Base-by-base conservation (phyloP, 2,113 vertebrate genomes). In the Chaetops frenatus region DNA sequence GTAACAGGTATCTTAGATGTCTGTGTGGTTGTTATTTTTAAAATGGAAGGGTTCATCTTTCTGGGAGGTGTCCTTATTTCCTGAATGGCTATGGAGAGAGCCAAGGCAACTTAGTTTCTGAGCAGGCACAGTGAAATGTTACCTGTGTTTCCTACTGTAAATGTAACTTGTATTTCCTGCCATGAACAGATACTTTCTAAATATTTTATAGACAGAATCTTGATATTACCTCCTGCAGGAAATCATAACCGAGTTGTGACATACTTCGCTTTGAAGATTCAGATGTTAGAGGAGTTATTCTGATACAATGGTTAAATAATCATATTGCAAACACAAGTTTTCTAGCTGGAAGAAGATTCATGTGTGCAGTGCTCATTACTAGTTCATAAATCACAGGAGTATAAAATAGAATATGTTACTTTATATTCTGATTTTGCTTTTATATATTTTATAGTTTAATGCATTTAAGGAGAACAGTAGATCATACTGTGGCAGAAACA, bases 221-320 rank as follows among this genome's bases (percentile, higher is more conserved):
- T 7, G 6, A 40, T 62, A 14, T 71, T 91, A 29, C 15, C 53
- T 86, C 27, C 38, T 57, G 45, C n/a, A 58, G 54, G 66, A 94
- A 87, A 28, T 89, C 9, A 9, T 62, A 84, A 73, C 11, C 4
- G 11, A 69, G 21, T 50, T 89, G 44, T 87, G 74, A 76, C 35
- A 21, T 62, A 77, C 31, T 92, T 92, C 15, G 3, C 27, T 94
- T 79, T 69, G 78, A 91, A 85, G 64, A 69, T 85, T 91, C 21
- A 64, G 57, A 50, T 65, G 57, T 61, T 64, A 58, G 69, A 80
- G 73, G 11, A 61, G 45, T 79, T 79, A 36, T 70, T 84, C 48
- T 83, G 56, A 69, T 60, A 74, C 22, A 77, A 18, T 40, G 22
- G 38, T 91, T 95, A 40, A 35, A 53, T 78, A 89, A 91, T 81